Evolutionary conservation across 2,888 invertebrate genomes (phyloP).

Genomic region (Melinaea menophilus): DNA sequence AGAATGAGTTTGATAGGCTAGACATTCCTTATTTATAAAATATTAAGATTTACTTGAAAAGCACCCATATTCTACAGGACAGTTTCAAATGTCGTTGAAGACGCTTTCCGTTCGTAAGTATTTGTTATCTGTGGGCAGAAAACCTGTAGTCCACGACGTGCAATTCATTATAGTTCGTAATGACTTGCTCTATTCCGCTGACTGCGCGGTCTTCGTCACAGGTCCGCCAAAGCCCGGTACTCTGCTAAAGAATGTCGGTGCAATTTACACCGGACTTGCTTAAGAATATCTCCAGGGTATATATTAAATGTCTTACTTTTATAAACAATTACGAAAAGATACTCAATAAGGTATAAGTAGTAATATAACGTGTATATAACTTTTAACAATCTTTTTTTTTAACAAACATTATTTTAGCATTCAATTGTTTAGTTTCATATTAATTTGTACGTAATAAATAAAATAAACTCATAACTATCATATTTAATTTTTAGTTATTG

Average conservation of each 20-base stretch:
- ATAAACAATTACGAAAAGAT: too few species aligned
- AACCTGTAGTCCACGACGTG: constrained; percentile 72
- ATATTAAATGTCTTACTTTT: constrained; percentile 3
- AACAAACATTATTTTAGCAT: too few species aligned
- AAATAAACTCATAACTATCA: too few species aligned
- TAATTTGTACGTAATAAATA: too few species aligned
- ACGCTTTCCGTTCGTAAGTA: constrained; percentile 38
- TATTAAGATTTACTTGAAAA: too few species aligned
- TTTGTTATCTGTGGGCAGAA: constrained; percentile 62
- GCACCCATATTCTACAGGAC: neutral
- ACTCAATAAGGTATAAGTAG: too few species aligned
- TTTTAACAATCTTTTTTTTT: too few species aligned
- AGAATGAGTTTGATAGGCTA: too few species aligned
- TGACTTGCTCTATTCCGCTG: constrained; percentile 73
- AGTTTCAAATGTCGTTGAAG: constrained; percentile 19
- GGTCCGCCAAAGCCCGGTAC: constrained; percentile 52
- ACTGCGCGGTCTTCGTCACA: constrained; percentile 66
- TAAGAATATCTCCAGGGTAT: constrained; percentile 25
- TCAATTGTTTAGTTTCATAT: too few species aligned
- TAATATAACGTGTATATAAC: too few species aligned
- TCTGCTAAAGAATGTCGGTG: constrained; percentile 31
- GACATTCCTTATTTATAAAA: too few species aligned
- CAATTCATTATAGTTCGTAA: constrained; percentile 75
- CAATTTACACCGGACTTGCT: constrained; percentile 26
- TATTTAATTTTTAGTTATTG: too few species aligned